phyloP scores from a whole-genome alignment of 2,888 invertebrate genomes.

The Liodrosophila aerea region DNA sequence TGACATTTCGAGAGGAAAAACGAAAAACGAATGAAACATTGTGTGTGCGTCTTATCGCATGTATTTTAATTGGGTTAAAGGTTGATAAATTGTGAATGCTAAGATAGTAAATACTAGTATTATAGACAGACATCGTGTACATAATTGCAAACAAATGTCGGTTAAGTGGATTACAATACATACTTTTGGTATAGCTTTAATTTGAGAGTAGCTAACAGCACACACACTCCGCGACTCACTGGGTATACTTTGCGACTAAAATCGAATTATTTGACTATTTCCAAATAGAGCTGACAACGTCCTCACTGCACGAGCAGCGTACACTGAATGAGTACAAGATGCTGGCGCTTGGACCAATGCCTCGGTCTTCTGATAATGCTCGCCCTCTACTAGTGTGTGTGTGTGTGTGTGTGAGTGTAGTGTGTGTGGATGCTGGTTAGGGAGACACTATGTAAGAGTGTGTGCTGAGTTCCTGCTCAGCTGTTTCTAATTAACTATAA shows the following conservation, averaged over 20 bases:
- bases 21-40: slow-evolving; percentile 14
- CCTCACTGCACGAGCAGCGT: slow-evolving; percentile 61
- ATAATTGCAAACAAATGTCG: background rate
- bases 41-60: slow-evolving; percentile 60
- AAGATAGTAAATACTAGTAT: slow-evolving; percentile 24
- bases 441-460: slow-evolving; percentile 1
- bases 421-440: slow-evolving; percentile 21
- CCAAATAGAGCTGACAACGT: slow-evolving; percentile 41
- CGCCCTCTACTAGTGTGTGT: slow-evolving; percentile 10
- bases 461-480: slow-evolving; percentile 26
- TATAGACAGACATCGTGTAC: too few relatives aligned
- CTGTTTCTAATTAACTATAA: slow-evolving; percentile 62
- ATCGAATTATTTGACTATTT: background rate
- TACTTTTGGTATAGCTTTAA: background rate
- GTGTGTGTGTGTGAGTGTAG: background rate
- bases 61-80: slow-evolving; percentile 67
- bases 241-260: slow-evolving; percentile 14
- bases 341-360: slow-evolving; percentile 39
- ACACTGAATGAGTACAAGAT: slow-evolving; percentile 57
- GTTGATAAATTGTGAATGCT: slow-evolving; percentile 74
- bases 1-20: background rate
- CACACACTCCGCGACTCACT: background rate
- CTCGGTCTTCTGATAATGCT: slow-evolving; percentile 30
- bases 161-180: background rate
- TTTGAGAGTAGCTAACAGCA: too few relatives aligned